phyloP scores from a whole-genome alignment of 2,113 vertebrate genomes.

The Dolichotis patagonum region DNA sequence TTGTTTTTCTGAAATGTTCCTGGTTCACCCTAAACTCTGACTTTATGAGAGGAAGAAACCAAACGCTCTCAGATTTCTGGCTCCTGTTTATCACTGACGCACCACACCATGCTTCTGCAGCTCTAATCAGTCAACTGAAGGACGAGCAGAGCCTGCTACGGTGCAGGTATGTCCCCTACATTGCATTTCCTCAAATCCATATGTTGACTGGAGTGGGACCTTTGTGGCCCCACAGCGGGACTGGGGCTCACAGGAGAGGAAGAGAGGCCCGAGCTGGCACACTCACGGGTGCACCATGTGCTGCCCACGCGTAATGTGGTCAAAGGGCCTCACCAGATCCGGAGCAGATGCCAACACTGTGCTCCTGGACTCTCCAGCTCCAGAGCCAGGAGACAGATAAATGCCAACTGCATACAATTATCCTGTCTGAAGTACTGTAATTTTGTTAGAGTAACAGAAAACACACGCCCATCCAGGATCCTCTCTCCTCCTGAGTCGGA shows the following conservation, averaged over 20 bases:
- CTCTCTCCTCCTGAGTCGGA: not conserved
- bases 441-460: not conserved
- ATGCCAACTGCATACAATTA: not conserved
- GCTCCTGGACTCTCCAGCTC: not conserved
- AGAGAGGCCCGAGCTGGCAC: not conserved
- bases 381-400: not conserved
- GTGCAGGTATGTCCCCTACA: too few species aligned
- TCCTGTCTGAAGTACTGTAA: not conserved
- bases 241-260: not conserved
- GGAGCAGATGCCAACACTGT: too few species aligned
- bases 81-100: not conserved
- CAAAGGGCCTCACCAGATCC: not conserved
- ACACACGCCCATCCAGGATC: not conserved
- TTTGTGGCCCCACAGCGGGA: not conserved
- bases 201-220: not conserved
- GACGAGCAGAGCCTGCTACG: not conserved
- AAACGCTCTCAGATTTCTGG: not conserved
- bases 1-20: not conserved
- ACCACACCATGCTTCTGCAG: not conserved
- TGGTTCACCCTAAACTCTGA: not conserved
- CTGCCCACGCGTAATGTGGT: not conserved
- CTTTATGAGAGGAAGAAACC: not conserved
- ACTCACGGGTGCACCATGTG: too few species aligned
- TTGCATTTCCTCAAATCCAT: not conserved
- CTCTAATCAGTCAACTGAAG: not conserved